phyloP scores from a whole-genome alignment of 2,113 vertebrate genomes.

The Rhagologus leucostigma region DNA sequence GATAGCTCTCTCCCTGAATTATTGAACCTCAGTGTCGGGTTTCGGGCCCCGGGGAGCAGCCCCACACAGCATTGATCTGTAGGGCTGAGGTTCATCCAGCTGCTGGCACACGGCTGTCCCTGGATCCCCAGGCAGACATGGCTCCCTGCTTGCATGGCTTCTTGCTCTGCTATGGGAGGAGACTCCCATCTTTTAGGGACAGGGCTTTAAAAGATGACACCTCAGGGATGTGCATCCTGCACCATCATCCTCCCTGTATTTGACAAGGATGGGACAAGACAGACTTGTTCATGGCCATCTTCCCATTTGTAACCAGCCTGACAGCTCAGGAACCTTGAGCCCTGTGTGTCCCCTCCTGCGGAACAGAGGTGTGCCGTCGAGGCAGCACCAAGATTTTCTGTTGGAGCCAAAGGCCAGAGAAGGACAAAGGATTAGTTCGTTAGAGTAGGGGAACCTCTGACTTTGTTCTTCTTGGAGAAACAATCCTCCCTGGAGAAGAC shows the following conservation, averaged over 20 bases:
- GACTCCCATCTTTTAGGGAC: not conserved
- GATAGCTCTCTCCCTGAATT: constrained; percentile 82
- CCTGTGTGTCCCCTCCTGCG: not conserved
- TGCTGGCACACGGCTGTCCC: not conserved
- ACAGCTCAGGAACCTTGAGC: not conserved
- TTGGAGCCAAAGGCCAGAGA: not conserved
- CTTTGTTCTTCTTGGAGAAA: not conserved
- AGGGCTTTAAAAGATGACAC: not conserved
- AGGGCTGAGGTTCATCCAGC: constrained; percentile 75
- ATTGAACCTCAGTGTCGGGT: constrained; percentile 75
- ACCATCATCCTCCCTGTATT: rapidly evolving
- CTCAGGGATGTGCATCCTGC: not conserved
- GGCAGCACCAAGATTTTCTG: not conserved
- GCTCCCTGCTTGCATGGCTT: not conserved
- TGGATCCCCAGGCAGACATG: not conserved
- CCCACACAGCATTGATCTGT: constrained; percentile 72
- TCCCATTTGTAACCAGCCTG: not conserved
- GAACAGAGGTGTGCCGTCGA: not conserved
- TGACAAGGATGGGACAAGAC: not conserved
- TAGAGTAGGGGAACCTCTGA: not conserved
- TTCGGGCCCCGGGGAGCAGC: constrained; percentile 72
- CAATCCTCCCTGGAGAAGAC: not conserved
- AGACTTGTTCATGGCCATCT: not conserved
- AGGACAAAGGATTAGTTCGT: not conserved
- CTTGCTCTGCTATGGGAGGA: not conserved